Conservation (phyloP, 2,113 vertebrate species). For the Bagarius yarrelli region DNA sequence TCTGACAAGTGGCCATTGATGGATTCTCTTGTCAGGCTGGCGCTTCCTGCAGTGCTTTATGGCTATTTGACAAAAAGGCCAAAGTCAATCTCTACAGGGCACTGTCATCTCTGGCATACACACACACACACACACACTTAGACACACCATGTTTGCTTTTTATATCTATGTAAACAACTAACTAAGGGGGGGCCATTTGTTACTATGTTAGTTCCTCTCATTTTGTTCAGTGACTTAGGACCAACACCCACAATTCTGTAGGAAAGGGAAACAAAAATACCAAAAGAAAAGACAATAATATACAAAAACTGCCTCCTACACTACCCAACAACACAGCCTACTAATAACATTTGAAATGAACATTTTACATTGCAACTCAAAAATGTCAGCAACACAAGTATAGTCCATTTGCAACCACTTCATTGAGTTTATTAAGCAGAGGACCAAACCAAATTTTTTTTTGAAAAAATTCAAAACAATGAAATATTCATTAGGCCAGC, state of each 20-base stretch:
- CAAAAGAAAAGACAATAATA: not conserved
- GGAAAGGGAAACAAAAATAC: not conserved
- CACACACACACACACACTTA: not conserved
- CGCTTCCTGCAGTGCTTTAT: conserved; percentile 43
- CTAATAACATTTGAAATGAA: not conserved
- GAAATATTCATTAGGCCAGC: not conserved
- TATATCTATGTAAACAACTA: not conserved
- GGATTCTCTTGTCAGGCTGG: conserved; percentile 41
- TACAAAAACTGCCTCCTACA: not conserved
- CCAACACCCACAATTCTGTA: not conserved
- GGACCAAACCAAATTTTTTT: not conserved
- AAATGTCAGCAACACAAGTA: not conserved
- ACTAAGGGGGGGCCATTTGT: not conserved
- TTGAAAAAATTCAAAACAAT: not conserved
- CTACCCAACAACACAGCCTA: not conserved
- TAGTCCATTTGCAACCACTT: not conserved
- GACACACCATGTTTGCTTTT: not conserved
- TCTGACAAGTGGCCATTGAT: conserved; percentile 54
- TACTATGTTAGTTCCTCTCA: not conserved
- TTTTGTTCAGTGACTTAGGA: not conserved
- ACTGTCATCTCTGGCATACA: conserved; percentile 35
- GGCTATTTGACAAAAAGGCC: conserved; percentile 27
- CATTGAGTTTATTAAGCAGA: not conserved
- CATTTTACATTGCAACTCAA: not conserved
- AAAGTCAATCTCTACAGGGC: conserved; percentile 30